A percentile compares a stretch with the other conserved stretches of the same genome.
Conservation (phyloP, 2,797 vertebrate genomes). For the Acanthis flammea region DNA sequence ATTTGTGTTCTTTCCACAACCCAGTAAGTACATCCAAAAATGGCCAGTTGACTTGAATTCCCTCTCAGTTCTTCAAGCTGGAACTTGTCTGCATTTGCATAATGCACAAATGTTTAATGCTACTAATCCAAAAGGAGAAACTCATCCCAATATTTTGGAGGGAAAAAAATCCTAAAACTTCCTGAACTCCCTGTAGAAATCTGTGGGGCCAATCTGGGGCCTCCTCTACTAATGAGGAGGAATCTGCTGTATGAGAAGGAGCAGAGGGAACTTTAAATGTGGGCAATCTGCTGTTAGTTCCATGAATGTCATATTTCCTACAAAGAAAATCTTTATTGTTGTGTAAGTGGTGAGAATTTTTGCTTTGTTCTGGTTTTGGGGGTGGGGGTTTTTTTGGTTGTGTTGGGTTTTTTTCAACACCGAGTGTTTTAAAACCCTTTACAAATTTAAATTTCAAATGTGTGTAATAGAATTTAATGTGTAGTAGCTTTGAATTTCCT, state of each 20-base stretch:
- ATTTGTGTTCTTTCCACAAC: neutral
- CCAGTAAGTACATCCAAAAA: neutral
- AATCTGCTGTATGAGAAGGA: neutral
- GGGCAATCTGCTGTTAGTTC: neutral
- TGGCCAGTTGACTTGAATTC: neutral
- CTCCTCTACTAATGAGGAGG: neutral
- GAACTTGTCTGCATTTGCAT: neutral
- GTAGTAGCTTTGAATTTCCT: neutral
- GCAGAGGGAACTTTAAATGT: neutral
- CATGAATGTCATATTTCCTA: neutral
- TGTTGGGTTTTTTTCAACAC: neutral
- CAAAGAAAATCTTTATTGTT: neutral
- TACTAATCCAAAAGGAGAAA: neutral
- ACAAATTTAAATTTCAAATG: neutral
- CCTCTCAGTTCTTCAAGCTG: neutral
- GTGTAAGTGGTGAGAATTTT: rapidly evolving
- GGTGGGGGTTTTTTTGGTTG: rapidly evolving
- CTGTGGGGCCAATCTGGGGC: neutral
- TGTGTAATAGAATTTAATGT: neutral
- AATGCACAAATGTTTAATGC: neutral
- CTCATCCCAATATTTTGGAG: neutral
- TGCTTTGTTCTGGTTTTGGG: rapidly evolving
- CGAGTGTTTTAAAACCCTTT: neutral
- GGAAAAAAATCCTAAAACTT: neutral
- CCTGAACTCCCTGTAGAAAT: neutral